phyloP scores from a whole-genome alignment of 2,888 invertebrate species.

The Agonum fuliginosum region DNA sequence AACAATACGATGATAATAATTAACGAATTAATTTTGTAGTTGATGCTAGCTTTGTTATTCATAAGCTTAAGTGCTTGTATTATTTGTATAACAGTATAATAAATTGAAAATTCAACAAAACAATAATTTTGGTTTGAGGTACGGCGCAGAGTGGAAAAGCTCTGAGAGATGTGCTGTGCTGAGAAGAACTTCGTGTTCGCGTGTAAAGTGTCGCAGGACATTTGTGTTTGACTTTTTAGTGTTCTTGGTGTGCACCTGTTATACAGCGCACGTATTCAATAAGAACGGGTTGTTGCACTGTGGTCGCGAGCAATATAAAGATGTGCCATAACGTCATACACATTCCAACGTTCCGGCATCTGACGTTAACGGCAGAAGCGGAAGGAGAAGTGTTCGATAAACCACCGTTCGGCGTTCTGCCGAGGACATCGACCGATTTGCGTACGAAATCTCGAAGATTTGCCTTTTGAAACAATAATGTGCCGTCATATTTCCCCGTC shows the following conservation, averaged over 20 bases:
- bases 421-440: slow-evolving; percentile 55
- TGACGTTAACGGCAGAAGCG: neutral
- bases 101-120: too few relatives aligned
- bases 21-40: too few relatives aligned
- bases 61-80: too few relatives aligned
- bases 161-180: too few relatives aligned
- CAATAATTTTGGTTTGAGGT: too few relatives aligned
- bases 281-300: slow-evolving; percentile 17
- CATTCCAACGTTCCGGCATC: neutral
- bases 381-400: slow-evolving; percentile 25
- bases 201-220: slow-evolving; percentile 27
- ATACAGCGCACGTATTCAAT: slow-evolving; percentile 35
- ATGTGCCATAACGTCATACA: slow-evolving; percentile 32
- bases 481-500: slow-evolving; percentile 59
- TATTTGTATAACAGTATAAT: too few relatives aligned
- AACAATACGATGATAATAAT: too few relatives aligned
- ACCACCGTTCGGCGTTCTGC: slow-evolving; percentile 42
- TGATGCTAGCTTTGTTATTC: too few relatives aligned
- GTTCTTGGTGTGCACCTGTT: slow-evolving; percentile 21
- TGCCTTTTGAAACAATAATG: slow-evolving; percentile 60
- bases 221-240: slow-evolving; percentile 34
- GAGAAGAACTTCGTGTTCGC: neutral
- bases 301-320: slow-evolving; percentile 26
- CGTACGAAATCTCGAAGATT: slow-evolving; percentile 53
- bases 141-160: too few relatives aligned